phyloP scores from a whole-genome alignment of 2,113 vertebrate species.

The Quiscalus mexicanus region DNA sequence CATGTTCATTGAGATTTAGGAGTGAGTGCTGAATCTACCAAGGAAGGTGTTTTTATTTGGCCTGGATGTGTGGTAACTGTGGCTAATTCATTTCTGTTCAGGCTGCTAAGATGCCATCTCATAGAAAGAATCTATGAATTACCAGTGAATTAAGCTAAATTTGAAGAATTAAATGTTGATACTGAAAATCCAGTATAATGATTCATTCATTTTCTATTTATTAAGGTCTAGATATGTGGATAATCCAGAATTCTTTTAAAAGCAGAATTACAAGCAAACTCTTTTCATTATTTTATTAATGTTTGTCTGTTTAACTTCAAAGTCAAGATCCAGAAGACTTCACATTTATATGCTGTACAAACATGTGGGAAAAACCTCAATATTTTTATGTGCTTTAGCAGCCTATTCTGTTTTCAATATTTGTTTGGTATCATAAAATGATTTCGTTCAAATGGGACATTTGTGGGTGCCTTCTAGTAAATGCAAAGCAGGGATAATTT shows the following conservation, averaged over 20 bases:
- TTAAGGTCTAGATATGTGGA: not conserved
- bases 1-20: not conserved
- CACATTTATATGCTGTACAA: not conserved
- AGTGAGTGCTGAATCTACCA: not conserved
- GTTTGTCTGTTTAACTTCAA: not conserved
- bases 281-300: not conserved
- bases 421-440: not conserved
- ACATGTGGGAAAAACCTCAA: fast-evolving
- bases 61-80: not conserved
- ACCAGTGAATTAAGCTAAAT: not conserved
- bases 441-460: not conserved
- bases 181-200: not conserved
- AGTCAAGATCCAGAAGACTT: not conserved
- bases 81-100: not conserved
- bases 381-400: not conserved
- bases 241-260: not conserved
- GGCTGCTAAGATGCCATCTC: not conserved
- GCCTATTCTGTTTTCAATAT: not conserved
- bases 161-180: not conserved
- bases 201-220: not conserved
- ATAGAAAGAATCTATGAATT: not conserved
- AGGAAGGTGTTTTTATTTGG: not conserved
- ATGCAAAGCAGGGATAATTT: not conserved
- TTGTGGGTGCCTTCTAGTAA: not conserved
- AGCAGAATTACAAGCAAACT: not conserved